Evolutionary conservation across 2,113 vertebrate species (phyloP).

Genomic region (Limanda limanda): DNA sequence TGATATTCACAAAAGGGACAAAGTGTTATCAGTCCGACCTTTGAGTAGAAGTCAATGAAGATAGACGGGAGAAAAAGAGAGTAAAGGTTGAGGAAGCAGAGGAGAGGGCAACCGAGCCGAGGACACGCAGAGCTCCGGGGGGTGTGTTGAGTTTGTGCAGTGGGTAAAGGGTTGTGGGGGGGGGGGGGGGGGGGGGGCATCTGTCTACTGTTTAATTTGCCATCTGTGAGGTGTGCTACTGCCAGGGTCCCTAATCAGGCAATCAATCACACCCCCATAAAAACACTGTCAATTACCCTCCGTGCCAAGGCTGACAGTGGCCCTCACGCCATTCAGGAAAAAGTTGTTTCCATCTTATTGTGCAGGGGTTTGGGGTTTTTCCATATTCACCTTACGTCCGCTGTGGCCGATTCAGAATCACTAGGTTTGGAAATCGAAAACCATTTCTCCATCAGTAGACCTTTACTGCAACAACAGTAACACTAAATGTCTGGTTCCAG

Average conservation of each 20-base stretch:
- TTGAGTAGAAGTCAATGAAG: conserved; percentile 1
- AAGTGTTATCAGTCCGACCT: not conserved
- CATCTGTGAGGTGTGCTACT: conserved; percentile 83
- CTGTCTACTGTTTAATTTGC: conserved; percentile 80
- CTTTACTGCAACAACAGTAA: not conserved
- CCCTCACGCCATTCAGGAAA: conserved; percentile 50
- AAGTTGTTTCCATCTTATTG: conserved; percentile 27
- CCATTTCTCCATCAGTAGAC: conserved; percentile 10
- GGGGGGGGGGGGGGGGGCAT: conserved; percentile 61
- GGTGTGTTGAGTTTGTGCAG: conserved; percentile 26
- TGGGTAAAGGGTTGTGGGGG: conserved; percentile 15
- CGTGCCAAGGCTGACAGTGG: conserved; percentile 76
- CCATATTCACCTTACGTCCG: not conserved
- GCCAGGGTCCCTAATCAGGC: conserved; percentile 85
- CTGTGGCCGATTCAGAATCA: not conserved
- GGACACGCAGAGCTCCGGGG: conserved; percentile 38
- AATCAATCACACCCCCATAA: conserved; percentile 90
- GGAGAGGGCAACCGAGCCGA: conserved; percentile 24
- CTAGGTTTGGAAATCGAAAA: not conserved
- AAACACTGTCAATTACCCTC: conserved; percentile 87
- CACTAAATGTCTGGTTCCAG: too few relatives aligned
- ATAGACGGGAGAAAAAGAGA: conserved; percentile 2
- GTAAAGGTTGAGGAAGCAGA: not conserved
- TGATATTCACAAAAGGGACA: too few relatives aligned
- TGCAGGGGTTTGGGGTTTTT: conserved; percentile 11